Base-by-base conservation (phyloP, 2,888 invertebrate genomes). In the Heliconius hortense region DNA sequence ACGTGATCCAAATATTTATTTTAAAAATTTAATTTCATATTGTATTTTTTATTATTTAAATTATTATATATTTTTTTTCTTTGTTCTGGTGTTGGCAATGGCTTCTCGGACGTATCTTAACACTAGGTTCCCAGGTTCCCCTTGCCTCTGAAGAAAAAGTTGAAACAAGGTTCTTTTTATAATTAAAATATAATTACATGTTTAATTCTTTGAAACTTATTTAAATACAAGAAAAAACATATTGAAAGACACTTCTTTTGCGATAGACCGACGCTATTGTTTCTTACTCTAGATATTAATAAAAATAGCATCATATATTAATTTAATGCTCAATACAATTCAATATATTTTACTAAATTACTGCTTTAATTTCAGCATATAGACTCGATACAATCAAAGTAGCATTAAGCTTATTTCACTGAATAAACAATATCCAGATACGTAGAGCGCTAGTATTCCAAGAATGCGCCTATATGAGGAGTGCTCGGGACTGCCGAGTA, bases 391-490 rank as follows among this genome's bases (percentile, higher is more conserved):
- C 63, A 35, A 63, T 70, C 72, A 76, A 72, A 78, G 71, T 63
- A 64, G 68, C 64, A 74, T 74, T 76, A 69, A 63, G 74, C 76
- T 74, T 56, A 74, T 74, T 76, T 74, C 59, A 60, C 56, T 71
- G 75, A 77, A 82, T 81, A 82, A 83, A 82, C 82, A 81, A 76
- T 78, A 77, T 73, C 39, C 70, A 77, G 70, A 56, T 73, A 78
- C 59, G 26, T 70, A 69, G 74, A 56, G 74, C 81, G 79, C 82
- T 75, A 87, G 79, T 85, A 90, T 89, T 82, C 83, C 80, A 82
- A 90, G 90, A 91, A 92, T 91, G 88, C 83, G 84, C 87, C 84
- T 87, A 86, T 86, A 86, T 85, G 87, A 79, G 81, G 82, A 82
- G 83, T 83, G 84, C 85, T 83, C 24, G 60, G 83, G 77, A 88